Conservation (phyloP, 2,888 invertebrate species). For the Anaspis maculata region DNA sequence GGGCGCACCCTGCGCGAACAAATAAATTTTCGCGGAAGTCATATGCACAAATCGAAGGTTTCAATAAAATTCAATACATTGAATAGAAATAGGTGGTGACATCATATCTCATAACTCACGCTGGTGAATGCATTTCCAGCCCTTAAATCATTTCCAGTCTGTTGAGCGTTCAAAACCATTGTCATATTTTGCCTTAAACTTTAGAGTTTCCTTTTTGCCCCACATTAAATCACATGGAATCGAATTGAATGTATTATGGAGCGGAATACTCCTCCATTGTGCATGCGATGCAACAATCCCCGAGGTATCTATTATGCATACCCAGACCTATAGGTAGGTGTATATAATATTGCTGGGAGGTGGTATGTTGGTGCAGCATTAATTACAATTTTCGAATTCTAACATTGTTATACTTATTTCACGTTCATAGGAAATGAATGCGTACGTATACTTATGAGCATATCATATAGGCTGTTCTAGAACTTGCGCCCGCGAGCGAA, state of each 20-base stretch:
- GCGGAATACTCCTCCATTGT: background rate
- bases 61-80: conserved; percentile 34
- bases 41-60: conserved; percentile 27
- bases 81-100: conserved; percentile 33
- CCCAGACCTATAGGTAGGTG: too few species aligned
- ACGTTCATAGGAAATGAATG: too few species aligned
- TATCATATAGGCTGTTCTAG: too few species aligned
- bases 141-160: conserved; percentile 37
- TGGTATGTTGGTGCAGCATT: too few species aligned
- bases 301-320: too few species aligned
- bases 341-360: too few species aligned
- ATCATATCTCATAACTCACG: conserved; percentile 33
- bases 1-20: background rate
- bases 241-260: background rate
- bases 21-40: conserved; percentile 25
- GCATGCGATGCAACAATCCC: too few species aligned
- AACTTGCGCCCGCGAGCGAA: too few species aligned
- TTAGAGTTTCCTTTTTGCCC: conserved; percentile 10
- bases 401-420: too few species aligned
- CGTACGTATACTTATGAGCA: too few species aligned
- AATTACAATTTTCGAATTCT: too few species aligned
- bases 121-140: conserved; percentile 30
- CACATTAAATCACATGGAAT: conserved; percentile 5
- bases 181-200: conserved; percentile 24
- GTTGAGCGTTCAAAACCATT: conserved; percentile 31